Evolutionary conservation across 2,888 invertebrate genomes (phyloP).

Genomic region (Neoscelio sp.): DNA sequence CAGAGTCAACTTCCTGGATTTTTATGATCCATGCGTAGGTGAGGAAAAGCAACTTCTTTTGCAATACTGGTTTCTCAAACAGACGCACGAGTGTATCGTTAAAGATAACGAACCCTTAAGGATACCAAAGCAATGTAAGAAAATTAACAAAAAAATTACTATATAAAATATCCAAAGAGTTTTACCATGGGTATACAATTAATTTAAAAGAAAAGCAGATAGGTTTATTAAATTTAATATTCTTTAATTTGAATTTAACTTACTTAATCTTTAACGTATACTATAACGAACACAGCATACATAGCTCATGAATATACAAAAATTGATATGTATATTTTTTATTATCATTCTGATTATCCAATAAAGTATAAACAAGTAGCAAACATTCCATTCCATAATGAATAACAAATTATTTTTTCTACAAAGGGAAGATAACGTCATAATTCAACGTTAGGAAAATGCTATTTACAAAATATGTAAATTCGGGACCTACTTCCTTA

Average conservation of each 20-base stretch:
- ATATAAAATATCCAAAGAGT: no score
- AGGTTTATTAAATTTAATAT: no score
- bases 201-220: no score
- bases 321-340: no score
- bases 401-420: conserved; percentile 56
- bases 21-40: conserved; percentile 97
- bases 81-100: conserved; percentile 91
- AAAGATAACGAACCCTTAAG: conserved; percentile 91
- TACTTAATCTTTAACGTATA: no score
- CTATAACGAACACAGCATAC: no score
- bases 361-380: no score
- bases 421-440: conserved; percentile 41
- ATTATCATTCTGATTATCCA: no score
- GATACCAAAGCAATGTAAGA: conserved; percentile 90
- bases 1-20: conserved; percentile 97
- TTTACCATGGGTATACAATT: no score
- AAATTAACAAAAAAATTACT: conserved; percentile 21
- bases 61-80: conserved; percentile 93
- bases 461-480: conserved; percentile 55
- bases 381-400: no score
- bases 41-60: conserved; percentile 95
- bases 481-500: conserved; percentile 41
- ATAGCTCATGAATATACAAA: no score
- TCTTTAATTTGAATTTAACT: no score
- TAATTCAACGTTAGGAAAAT: conserved; percentile 47